phyloP scores from a whole-genome alignment of 2,797 vertebrate species.

The Halcyon badia region DNA sequence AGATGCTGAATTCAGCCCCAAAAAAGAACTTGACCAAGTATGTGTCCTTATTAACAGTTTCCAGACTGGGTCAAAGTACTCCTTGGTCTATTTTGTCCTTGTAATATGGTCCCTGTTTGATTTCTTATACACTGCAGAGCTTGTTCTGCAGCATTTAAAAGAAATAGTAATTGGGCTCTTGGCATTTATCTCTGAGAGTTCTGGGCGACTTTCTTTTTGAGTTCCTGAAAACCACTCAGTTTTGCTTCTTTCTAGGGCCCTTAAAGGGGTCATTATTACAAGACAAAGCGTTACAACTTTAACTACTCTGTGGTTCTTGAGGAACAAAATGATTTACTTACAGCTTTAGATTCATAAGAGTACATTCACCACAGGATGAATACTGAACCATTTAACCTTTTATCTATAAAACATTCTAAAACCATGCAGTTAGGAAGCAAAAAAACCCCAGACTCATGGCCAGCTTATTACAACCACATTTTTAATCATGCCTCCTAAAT shows the following conservation, averaged over 20 bases:
- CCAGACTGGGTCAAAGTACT: neutral
- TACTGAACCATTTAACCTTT: neutral
- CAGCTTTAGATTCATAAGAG: neutral
- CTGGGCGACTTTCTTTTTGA: neutral
- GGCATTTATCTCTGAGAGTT: neutral
- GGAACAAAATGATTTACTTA: neutral
- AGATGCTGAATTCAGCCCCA: neutral
- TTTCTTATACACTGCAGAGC: neutral
- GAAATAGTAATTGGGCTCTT: neutral
- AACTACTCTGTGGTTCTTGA: neutral
- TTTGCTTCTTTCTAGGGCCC: neutral
- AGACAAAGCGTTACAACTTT: neutral
- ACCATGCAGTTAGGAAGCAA: neutral
- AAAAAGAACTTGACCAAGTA: neutral
- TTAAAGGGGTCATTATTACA: neutral
- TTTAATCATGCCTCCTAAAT: neutral
- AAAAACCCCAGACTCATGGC: neutral
- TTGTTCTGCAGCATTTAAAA: neutral
- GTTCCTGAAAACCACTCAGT: neutral
- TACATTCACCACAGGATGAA: neutral
- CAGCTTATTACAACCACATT: neutral
- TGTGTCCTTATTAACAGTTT: neutral
- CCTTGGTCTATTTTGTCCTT: neutral
- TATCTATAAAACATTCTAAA: neutral
- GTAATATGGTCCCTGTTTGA: neutral